Conservation (phyloP, 2,113 vertebrate species). For the Toxostoma redivivum region DNA sequence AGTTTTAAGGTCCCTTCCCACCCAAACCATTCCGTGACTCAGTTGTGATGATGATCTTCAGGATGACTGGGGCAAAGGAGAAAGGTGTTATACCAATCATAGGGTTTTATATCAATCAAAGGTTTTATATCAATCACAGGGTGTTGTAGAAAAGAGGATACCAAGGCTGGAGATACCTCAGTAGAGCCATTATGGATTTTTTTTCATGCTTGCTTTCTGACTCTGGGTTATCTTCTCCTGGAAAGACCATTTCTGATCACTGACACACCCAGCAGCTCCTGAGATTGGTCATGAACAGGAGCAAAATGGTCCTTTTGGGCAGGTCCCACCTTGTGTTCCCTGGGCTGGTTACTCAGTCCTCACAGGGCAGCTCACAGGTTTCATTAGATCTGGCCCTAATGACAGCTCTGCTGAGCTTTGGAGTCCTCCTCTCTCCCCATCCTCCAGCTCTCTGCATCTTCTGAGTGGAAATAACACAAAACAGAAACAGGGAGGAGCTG, state of each 20-base stretch:
- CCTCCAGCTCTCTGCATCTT: background rate
- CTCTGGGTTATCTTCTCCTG: background rate
- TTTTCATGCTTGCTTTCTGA: background rate
- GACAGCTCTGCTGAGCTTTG: background rate
- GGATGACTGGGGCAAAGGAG: background rate
- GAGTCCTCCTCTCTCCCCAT: background rate
- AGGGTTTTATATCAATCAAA: too few relatives aligned
- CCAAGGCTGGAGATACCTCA: background rate
- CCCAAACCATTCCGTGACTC: background rate
- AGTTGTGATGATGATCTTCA: too few relatives aligned
- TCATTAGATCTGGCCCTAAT: background rate
- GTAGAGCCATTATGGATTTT: background rate
- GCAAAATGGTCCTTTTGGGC: background rate
- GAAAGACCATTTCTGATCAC: background rate
- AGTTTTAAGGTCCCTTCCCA: background rate
- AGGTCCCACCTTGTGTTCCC: rapidly evolving
- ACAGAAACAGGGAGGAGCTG: background rate
- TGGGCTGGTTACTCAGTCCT: background rate
- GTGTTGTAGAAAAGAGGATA: background rate
- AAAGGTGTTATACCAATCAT: background rate
- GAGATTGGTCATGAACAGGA: background rate
- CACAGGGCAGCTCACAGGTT: background rate
- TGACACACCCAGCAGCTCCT: background rate
- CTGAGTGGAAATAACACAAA: background rate
- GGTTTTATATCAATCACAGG: background rate